These are phyloP conservation scores for Microdon myrmicae DNA, from an alignment of 2,888 invertebrate genomes.

Conservation along the genomic window DNA sequence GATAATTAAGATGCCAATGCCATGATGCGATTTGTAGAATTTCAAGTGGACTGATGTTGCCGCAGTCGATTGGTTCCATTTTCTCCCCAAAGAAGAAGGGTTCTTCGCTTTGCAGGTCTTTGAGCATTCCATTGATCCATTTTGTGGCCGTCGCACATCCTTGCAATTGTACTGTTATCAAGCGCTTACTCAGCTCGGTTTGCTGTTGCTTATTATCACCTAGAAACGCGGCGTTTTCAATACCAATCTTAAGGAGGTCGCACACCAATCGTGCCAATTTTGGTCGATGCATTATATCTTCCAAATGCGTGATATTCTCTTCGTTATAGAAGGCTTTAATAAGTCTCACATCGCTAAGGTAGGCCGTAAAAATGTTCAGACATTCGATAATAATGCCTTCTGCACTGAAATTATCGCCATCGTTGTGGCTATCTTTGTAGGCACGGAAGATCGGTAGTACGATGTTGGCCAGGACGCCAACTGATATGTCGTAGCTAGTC, in stretches of 20 bases:
- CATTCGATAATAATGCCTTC: constrained; percentile 59
- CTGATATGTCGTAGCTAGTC: constrained; percentile 60
- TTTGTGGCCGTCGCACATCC: constrained; percentile 59
- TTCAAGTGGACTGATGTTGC: constrained; percentile 56
- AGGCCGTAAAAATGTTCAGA: constrained; percentile 63
- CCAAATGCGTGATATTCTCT: constrained; percentile 63
- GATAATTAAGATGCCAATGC: constrained; percentile 65
- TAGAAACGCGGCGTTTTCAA: constrained; percentile 62
- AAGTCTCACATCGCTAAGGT: constrained; percentile 63
- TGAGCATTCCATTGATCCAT: constrained; percentile 57
- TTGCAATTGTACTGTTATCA: constrained; percentile 62
- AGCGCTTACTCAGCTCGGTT: constrained; percentile 56
- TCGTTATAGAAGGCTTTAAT: constrained; percentile 64
- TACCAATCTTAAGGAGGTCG: constrained; percentile 65
- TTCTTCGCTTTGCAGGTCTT: constrained; percentile 42
- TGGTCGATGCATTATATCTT: constrained; percentile 61
- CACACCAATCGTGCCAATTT: constrained; percentile 61
- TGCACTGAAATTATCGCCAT: neutral
- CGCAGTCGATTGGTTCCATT: constrained; percentile 52
- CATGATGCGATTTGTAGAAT: constrained; percentile 61
- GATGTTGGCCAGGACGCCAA: constrained; percentile 62
- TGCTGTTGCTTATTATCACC: constrained; percentile 62
- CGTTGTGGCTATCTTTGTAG: constrained; percentile 54
- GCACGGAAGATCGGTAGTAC: constrained; percentile 63
- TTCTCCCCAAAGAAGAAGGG: constrained; percentile 55